Evolutionary conservation across 2,888 invertebrate species (phyloP), one percentile per base, ranked within the genome.

Genomic region (Camptogramma bilineatum): DNA sequence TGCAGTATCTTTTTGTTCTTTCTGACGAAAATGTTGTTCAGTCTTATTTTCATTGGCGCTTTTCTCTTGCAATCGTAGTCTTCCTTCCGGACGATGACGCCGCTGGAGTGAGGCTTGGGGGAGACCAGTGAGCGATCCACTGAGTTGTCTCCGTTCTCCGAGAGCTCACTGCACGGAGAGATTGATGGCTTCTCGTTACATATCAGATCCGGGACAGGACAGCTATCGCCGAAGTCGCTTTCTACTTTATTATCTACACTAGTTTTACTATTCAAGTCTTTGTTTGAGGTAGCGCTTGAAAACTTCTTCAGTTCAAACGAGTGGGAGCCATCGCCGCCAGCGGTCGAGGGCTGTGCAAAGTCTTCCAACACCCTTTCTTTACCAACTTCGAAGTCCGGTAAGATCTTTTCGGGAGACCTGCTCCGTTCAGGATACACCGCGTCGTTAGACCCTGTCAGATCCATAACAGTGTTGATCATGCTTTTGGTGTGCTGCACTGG

Each of bases 161-260:
- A 92, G 59, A 93, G 74, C 72, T 93, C 93, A 77, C 93, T 93
- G 75, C 91, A 91, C 2, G 93, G 93, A 24, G 93, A 93, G 76
- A 93, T 90, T 34, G 93, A 92, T 50, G 93, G 91, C 68, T 93
- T 93, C 74, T 93, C 93, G 75, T 93, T 93, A 74, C 93, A 93
- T 68, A 91, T 93, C 69, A 93, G 81, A 75, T 93, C 93, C 56
- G 93, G 93, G 47, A 93, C 87, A 24, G 90, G 88, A 73, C 88
- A 91, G 69, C 91, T 91, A 65, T 93, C 92, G 42, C 90, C 85
- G 74, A 84, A 90, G 57, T 93, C 92, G 47, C 80, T 78, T 44
- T 91, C 92, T 52, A 89, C 76, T 79, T 90, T 92, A 72, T 70
- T 85, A 72, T 88, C 87, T 68, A 81, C 70, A 62, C 72, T 81